Percentiles rank a stretch among this genome's conserved stretches.
Conservation (phyloP, 2,113 vertebrate genomes). For the Chamaea fasciata region DNA sequence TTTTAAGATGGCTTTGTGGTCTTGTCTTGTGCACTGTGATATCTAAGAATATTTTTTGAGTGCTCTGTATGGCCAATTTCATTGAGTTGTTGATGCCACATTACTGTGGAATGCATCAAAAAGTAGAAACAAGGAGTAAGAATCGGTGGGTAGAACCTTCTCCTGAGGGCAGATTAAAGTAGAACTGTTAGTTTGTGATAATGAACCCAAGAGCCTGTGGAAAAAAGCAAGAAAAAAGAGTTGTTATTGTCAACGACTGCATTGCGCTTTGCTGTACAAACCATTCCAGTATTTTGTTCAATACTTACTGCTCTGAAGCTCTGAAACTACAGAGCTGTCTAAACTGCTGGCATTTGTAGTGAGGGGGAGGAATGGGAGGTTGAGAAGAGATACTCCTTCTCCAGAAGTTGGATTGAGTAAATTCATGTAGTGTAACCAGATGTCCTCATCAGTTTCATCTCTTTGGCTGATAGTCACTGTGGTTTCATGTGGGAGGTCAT, state of each 20-base stretch:
- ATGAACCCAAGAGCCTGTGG: not conserved
- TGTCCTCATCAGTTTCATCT: not conserved
- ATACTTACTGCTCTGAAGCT: not conserved
- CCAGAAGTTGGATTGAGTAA: conserved; percentile 1
- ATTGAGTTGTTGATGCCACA: not conserved
- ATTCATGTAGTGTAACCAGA: not conserved
- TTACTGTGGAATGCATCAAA: not conserved
- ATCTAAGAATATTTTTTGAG: not conserved
- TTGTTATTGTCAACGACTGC: not conserved
- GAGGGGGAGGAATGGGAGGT: conserved; percentile 31
- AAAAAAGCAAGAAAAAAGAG: not conserved
- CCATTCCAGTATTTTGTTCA: not conserved
- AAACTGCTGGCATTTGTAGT: conserved; percentile 40
- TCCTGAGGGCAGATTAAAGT: not conserved
- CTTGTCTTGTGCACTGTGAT: not conserved
- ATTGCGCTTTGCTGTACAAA: not conserved
- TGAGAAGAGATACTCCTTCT: conserved; percentile 3
- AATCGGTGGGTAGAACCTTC: not conserved
- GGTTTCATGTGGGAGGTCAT: conserved; percentile 15
- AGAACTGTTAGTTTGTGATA: not conserved
- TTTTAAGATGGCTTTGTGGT: not conserved
- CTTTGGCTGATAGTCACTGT: not conserved
- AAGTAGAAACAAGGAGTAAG: not conserved
- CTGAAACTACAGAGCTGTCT: conserved; percentile 3
- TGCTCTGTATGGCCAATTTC: not conserved